These are phyloP conservation scores for Notospermus geniculatus DNA, from an alignment of 1,140 invertebrate species.

Conservation along the genomic window DNA sequence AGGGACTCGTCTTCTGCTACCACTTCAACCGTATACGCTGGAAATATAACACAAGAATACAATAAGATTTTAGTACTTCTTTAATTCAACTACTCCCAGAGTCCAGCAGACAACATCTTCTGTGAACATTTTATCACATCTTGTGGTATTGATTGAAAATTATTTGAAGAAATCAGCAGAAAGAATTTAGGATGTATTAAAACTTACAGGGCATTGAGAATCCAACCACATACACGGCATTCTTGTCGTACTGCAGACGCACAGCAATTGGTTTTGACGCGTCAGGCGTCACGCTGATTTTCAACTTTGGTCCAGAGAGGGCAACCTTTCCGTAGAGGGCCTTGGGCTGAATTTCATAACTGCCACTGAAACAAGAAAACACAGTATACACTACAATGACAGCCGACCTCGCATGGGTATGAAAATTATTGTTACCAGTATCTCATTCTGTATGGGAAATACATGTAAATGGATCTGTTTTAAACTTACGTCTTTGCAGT, in stretches of 20 bases:
- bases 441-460: no score
- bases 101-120: no score
- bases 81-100: no score
- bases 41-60: slow-evolving; percentile 22
- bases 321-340: slow-evolving; percentile 32
- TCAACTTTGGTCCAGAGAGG: slow-evolving; percentile 42
- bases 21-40: slow-evolving; percentile 47
- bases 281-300: slow-evolving; percentile 46
- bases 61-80: slow-evolving; percentile 10
- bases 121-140: no score
- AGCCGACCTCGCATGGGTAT: no score
- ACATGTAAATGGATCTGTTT: no score
- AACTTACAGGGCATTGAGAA: slow-evolving; percentile 44
- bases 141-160: no score
- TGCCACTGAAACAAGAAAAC: slow-evolving; percentile 36
- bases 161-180: no score
- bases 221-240: slow-evolving; percentile 34
- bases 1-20: slow-evolving; percentile 44
- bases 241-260: slow-evolving; percentile 42
- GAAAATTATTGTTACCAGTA: no score
- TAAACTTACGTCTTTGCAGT: slow-evolving; percentile 41
- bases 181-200: no score
- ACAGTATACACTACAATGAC: no score
- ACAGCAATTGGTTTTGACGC: slow-evolving; percentile 37
- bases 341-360: slow-evolving; percentile 51